Percentiles rank a stretch among this genome's conserved stretches.
These are phyloP conservation scores for Oryctes rhinoceros DNA, from an alignment of 1,140 invertebrate genomes.

Conservation along the genomic window DNA sequence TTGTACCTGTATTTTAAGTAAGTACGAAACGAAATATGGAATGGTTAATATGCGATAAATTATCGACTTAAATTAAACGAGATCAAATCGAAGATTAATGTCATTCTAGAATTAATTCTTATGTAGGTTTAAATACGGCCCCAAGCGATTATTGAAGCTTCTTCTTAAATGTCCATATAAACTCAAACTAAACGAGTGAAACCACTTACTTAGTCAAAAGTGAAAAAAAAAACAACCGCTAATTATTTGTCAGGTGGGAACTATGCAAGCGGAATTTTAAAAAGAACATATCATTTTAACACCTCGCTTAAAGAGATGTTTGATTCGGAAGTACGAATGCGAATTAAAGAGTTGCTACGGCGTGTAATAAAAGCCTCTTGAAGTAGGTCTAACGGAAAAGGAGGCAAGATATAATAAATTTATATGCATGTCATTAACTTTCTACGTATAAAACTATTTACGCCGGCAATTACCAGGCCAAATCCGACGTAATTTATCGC, in stretches of 20 bases:
- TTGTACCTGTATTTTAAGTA: too few relatives aligned
- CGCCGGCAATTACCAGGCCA: slow-evolving; percentile 36
- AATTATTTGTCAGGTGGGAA: slow-evolving; percentile 13
- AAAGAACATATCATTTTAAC: slow-evolving; percentile 10
- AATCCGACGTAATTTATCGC: slow-evolving; percentile 32
- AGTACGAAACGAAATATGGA: too few relatives aligned
- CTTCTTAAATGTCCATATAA: too few relatives aligned
- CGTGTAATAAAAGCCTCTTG: slow-evolving; percentile 13
- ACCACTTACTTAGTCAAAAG: too few relatives aligned
- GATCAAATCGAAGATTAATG: too few relatives aligned
- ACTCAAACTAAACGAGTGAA: too few relatives aligned
- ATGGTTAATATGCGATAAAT: too few relatives aligned
- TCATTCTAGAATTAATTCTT: too few relatives aligned
- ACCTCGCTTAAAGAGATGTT: neutral
- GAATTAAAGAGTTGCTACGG: neutral
- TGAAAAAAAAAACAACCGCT: neutral
- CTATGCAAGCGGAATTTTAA: neutral
- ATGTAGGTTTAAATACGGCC: too few relatives aligned
- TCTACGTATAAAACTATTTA: slow-evolving; percentile 37
- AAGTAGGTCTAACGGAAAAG: slow-evolving; percentile 41
- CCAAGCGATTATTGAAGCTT: too few relatives aligned
- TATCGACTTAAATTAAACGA: too few relatives aligned
- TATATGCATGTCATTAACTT: slow-evolving; percentile 41
- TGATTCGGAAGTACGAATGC: neutral
- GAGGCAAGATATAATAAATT: slow-evolving; percentile 31